Conservation (phyloP, 1,140 invertebrate species). For the Nixonia krombeini region DNA sequence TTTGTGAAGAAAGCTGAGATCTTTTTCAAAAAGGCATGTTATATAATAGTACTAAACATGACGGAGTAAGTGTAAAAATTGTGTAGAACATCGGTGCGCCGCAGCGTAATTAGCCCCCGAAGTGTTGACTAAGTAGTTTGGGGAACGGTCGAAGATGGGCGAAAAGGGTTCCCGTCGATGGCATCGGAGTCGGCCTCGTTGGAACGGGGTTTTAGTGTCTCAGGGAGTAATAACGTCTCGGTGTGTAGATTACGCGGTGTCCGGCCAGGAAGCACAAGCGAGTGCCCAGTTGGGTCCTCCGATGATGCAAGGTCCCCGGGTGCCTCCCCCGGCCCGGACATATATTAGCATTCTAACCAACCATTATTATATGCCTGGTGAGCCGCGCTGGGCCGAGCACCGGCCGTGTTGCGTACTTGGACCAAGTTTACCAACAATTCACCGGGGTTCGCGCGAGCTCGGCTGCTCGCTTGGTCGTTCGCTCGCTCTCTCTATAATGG, state of each 20-base stretch:
- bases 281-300: conserved; percentile 71
- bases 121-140: conserved; percentile 25
- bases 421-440: conserved; percentile 73
- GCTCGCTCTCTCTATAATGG: conserved; percentile 65
- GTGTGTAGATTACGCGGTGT: conserved; percentile 70
- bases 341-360: conserved; percentile 73
- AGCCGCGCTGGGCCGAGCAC: conserved; percentile 64
- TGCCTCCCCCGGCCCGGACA: conserved; percentile 66
- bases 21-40: no score
- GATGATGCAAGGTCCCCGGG: conserved; percentile 72
- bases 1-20: no score
- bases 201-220: conserved; percentile 67
- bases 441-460: conserved; percentile 60
- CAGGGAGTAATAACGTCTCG: conserved; percentile 71
- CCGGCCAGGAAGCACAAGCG: conserved; percentile 60
- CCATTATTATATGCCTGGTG: conserved; percentile 71
- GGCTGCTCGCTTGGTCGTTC: conserved; percentile 32
- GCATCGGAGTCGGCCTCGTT: conserved; percentile 10
- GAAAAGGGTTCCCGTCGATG: conserved; percentile 6
- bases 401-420: conserved; percentile 70
- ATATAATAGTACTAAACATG: no score
- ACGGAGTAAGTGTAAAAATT: no score
- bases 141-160: conserved; percentile 34
- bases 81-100: neutral
- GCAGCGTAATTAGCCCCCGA: conserved; percentile 40